These are phyloP conservation scores for Lottia scabra DNA, from an alignment of 2,888 invertebrate species.

Conservation along the genomic window DNA sequence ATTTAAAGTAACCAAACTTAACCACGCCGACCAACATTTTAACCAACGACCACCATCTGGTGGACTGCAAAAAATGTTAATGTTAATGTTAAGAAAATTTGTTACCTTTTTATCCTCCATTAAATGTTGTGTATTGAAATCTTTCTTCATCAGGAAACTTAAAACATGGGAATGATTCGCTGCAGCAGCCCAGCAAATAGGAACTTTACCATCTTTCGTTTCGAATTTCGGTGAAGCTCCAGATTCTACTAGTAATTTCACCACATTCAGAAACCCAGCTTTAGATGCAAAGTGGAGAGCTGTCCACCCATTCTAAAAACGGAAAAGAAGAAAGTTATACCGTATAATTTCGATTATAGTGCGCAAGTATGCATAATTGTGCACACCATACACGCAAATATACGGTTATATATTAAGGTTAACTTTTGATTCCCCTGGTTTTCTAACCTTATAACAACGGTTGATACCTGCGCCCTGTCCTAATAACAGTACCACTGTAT, in stretches of 20 bases:
- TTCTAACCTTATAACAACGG: too few relatives aligned
- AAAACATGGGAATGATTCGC: conserved; percentile 96
- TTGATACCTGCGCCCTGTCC: too few relatives aligned
- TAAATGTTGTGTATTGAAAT: conserved; percentile 95
- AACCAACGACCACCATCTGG: too few relatives aligned
- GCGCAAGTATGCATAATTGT: too few relatives aligned
- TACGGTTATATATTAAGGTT: too few relatives aligned
- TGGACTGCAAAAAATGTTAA: too few relatives aligned
- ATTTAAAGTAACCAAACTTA: too few relatives aligned
- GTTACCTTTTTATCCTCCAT: conserved; percentile 97
- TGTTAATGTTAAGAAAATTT: conserved; percentile 32
- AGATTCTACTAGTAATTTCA: conserved; percentile 92
- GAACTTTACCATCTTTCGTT: conserved; percentile 95
- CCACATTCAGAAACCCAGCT: conserved; percentile 90
- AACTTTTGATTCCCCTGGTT: too few relatives aligned
- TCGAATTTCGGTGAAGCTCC: conserved; percentile 89
- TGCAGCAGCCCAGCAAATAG: conserved; percentile 98
- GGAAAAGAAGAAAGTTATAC: background rate
- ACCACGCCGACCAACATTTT: too few relatives aligned
- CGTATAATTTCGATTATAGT: too few relatives aligned
- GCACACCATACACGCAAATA: too few relatives aligned
- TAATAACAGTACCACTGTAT: too few relatives aligned
- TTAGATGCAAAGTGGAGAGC: conserved; percentile 67
- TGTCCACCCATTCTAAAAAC: conserved; percentile 66
- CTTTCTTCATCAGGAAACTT: conserved; percentile 95